Evolutionary conservation across 2,113 vertebrate genomes (phyloP).

Genomic region (Ivindomyrus marchei): DNA sequence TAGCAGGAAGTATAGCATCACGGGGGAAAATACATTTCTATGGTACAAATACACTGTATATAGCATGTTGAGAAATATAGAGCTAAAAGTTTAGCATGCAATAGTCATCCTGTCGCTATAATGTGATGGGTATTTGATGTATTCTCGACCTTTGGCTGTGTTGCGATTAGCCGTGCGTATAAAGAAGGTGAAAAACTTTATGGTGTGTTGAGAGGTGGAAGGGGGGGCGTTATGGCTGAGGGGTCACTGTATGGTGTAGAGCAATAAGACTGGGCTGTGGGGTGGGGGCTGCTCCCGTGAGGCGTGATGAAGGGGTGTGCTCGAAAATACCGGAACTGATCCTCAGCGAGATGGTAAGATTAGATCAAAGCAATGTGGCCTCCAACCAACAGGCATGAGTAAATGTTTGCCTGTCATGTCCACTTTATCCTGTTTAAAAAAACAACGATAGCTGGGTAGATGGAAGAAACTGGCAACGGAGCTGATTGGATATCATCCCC

Average conservation of each 20-base stretch:
- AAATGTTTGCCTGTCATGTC: background rate
- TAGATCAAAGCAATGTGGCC: background rate
- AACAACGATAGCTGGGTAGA: background rate
- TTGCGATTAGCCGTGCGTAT: background rate
- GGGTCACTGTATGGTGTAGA: background rate
- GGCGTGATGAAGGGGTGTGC: background rate
- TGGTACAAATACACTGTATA: background rate
- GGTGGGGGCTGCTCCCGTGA: background rate
- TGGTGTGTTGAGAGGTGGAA: background rate
- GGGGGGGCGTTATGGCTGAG: background rate
- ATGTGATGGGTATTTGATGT: background rate
- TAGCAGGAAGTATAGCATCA: background rate
- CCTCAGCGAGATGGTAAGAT: background rate
- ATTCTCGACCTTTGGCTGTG: background rate
- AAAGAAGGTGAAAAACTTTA: background rate
- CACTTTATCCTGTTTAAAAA: background rate
- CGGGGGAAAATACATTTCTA: background rate
- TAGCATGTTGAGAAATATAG: background rate
- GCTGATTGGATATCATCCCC: background rate
- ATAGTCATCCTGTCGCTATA: background rate
- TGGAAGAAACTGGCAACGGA: background rate
- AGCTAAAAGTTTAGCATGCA: background rate
- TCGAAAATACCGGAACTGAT: background rate
- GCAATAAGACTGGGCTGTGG: background rate
- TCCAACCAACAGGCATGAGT: background rate